A percentile compares a stretch with the other conserved stretches of the same genome.
Conservation (phyloP, 2,888 invertebrate genomes). For the Cephus nigrinus region DNA sequence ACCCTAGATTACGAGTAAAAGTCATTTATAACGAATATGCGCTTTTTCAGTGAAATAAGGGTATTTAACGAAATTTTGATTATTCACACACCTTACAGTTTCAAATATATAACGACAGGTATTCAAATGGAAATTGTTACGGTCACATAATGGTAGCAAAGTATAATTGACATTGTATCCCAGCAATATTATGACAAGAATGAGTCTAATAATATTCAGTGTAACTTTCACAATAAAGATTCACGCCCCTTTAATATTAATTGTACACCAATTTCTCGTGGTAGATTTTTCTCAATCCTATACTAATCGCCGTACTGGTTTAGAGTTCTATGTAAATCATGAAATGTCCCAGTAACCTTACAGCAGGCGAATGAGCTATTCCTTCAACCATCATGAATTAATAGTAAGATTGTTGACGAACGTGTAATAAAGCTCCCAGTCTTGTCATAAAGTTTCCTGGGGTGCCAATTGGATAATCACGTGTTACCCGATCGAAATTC, state of each 20-base stretch:
- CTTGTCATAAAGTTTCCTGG: background rate
- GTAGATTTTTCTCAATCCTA: background rate
- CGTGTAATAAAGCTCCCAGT: background rate
- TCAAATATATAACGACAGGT: background rate
- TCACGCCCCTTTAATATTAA: background rate
- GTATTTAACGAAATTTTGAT: background rate
- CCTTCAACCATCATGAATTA: background rate
- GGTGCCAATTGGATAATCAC: background rate
- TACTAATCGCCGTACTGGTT: background rate
- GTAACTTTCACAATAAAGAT: background rate
- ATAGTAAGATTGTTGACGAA: background rate
- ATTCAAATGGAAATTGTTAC: background rate
- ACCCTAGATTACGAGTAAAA: background rate
- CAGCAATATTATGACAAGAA: background rate
- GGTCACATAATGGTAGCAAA: background rate
- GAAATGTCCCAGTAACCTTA: background rate
- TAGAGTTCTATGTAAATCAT: background rate
- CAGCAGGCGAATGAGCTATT: background rate
- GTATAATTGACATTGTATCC: background rate
- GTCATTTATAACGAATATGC: background rate
- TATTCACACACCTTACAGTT: background rate
- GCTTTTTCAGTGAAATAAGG: no score
- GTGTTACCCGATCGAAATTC: conserved; percentile 3
- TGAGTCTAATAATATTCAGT: background rate
- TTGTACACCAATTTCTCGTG: background rate